Evolutionary conservation across 2,797 vertebrate genomes (phyloP), one percentile per base, ranked within the genome.

Genomic region (Trachops cirrhosus): DNA sequence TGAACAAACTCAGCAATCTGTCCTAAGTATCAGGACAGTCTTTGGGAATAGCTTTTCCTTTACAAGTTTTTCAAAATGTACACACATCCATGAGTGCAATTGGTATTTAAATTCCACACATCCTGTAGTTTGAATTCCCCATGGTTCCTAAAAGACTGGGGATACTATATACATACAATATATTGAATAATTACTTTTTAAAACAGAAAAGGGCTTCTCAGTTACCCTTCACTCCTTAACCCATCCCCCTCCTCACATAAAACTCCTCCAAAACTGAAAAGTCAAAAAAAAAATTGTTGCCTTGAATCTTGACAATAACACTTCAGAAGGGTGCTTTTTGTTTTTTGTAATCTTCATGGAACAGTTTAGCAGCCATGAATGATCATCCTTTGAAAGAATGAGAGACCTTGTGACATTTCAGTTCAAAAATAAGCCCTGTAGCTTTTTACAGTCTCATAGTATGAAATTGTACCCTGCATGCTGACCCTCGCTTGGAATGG

Each of bases 401-500:
- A 97, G 97, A 94, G 95, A 97, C 59, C 92, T 95, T 97, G 90
- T 97, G 94, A 95, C 94, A 97, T 95, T 95, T 97, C 78, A 96
- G 97, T 97, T 98, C 97, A 97, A 98, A 97, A 96, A 84, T 96
- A 50, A 95, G 97, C 91, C 93, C 96, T 96, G 70, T 97, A 97
- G 95, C 92, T 96, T 96, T 98, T 98, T 97, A 94, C 97, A 97
- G 95, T 97, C 87, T 96, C 75, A 90, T 97, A 95, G 95, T 97
- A 96, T 97, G 96, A 97, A 98, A 96, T 97, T 97, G 96, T 96
- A 97, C 95, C 98, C 97, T 98, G 97, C 98, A 98, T 98, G 98
- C 95, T 97, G 95, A 98, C 78, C 96, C 93, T 97, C 15, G 96
- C 96, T 96, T 97, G 96, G 96, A 95, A 97, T 97, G 98, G 78